Base-by-base conservation (phyloP, 2,888 invertebrate species). In the Pandemis heparana region DNA sequence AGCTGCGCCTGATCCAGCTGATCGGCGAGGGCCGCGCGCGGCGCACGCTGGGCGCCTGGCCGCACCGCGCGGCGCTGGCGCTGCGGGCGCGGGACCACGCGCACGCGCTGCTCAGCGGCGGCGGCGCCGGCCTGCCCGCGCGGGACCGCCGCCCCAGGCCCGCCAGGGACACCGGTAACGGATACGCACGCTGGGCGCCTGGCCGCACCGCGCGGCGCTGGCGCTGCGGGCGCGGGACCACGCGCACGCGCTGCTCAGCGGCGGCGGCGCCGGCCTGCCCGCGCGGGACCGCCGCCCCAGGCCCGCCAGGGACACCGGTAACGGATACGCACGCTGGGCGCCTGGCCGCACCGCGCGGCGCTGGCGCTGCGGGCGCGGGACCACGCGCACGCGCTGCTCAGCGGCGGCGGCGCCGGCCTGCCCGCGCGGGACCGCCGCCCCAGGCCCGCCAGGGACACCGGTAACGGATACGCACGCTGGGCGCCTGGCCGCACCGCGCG, bases 31-130 rank as follows among this genome's bases (percentile, higher is more conserved):
- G 97, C 0, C 95, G 98, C 41, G 97, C 97, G 0, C 96, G 97
- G 79, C 95, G 98, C 16, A 94, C 97, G 64, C 94, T 98, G 56
- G 97, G 97, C 79, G 96, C 96, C 79, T 98, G 97, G 97, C 90
- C 96, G 75, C 96, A 97, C 89, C 96, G 97, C 12, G 95, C 96
- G 59, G 97, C 97, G 83, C 95, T 97, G 16, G 95, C 96, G 95
- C 94, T 97, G 80, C 95, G 97, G 74, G 98, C 97, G 0, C 92
- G 97, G 9, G 97, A 98, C 87, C 98, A 98, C 88, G 97, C 98
- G 14, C 95, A 96, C 61, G 96, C 97, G 84, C 96, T 98, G 86
- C 92, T 98, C 48, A 97, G 97, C 51, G 98, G 97, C 32, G 48
- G 95, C 78, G 94, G 92, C 8, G 88, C 85, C 32, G 67, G 65